Evolutionary conservation across 2,888 invertebrate genomes (phyloP).

Genomic region (Tholera decimalis): DNA sequence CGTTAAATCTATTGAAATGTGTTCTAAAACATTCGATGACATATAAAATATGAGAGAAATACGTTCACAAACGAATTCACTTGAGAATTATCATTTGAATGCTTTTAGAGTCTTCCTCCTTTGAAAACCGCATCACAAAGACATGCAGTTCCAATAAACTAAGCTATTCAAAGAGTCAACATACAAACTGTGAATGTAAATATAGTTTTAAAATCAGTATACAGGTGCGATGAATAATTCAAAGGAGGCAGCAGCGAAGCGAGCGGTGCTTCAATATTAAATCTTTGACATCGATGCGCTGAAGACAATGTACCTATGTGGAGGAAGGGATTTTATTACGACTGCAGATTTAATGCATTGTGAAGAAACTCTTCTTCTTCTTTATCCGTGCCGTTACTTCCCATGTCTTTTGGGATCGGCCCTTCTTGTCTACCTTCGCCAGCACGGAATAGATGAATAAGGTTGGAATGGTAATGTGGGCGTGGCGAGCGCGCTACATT

Average conservation of each 20-base stretch:
- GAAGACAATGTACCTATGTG: slow-evolving; percentile 69
- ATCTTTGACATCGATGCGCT: slow-evolving; percentile 76
- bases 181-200: slow-evolving; percentile 65
- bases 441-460: no score
- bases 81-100: slow-evolving; percentile 35
- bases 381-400: no score
- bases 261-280: slow-evolving; percentile 71
- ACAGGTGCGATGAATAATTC: slow-evolving; percentile 73
- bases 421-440: no score
- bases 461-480: no score
- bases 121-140: slow-evolving; percentile 44
- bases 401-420: no score
- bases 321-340: slow-evolving; percentile 35
- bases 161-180: slow-evolving; percentile 58
- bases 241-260: slow-evolving; percentile 55
- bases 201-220: slow-evolving; percentile 73
- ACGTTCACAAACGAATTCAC: neutral
- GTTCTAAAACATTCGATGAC: neutral
- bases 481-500: no score
- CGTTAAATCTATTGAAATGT: neutral
- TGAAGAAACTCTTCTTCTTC: no score
- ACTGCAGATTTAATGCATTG: no score
- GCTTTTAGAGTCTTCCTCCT: slow-evolving; percentile 19
- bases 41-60: no score
- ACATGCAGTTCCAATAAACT: slow-evolving; percentile 44